Conservation (phyloP, 2,888 invertebrate species). For the Chloroclystis v-ata region DNA sequence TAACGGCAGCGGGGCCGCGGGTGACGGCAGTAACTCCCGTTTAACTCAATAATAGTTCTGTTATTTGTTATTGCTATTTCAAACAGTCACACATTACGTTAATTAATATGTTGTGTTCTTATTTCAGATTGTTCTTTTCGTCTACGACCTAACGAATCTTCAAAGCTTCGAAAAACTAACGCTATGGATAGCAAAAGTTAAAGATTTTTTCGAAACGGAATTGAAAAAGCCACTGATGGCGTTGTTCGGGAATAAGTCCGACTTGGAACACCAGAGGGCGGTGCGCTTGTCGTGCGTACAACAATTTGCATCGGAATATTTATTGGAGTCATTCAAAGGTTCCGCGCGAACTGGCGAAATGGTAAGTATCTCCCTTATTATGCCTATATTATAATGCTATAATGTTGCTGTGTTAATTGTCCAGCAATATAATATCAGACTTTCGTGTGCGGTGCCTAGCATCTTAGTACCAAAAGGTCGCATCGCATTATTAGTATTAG, state of each 20-base stretch:
- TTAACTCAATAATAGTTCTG: too few species aligned
- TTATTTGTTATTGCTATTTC: too few species aligned
- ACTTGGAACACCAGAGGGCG: constrained; percentile 84
- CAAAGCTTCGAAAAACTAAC: constrained; percentile 87
- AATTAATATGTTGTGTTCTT: not conserved
- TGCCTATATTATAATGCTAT: too few species aligned
- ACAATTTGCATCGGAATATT: constrained; percentile 80
- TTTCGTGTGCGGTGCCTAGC: too few species aligned
- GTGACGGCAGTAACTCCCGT: too few species aligned
- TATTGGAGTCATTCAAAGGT: constrained; percentile 79
- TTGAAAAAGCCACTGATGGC: constrained; percentile 77
- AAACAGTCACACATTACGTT: too few species aligned
- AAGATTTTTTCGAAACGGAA: constrained; percentile 59
- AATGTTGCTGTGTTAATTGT: too few species aligned
- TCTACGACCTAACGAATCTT: constrained; percentile 90
- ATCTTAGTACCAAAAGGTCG: too few species aligned
- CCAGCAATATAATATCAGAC: too few species aligned
- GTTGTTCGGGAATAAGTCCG: constrained; percentile 84
- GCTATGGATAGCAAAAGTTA: constrained; percentile 82
- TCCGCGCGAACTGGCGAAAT: constrained; percentile 86
- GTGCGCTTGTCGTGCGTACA: constrained; percentile 81
- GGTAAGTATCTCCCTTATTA: constrained; percentile 68
- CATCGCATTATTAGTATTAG: too few species aligned
- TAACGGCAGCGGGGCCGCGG: too few species aligned
- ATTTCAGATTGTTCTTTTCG: constrained; percentile 84